phyloP scores from a whole-genome alignment of 92 coral and sea anemone species.

The Phenganax marumi region DNA sequence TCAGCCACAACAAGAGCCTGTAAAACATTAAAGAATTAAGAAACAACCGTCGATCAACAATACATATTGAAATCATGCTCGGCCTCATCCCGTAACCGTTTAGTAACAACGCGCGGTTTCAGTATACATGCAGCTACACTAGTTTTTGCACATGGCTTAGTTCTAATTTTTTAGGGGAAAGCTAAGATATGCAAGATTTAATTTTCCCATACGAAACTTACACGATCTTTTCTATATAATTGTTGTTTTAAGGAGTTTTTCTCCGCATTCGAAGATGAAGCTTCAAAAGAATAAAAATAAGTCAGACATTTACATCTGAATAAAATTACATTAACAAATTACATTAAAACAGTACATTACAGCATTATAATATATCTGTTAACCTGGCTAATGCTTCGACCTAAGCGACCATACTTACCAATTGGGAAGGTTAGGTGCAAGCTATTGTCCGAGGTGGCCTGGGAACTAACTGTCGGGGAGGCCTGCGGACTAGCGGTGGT shows the following conservation, averaged over 20 bases:
- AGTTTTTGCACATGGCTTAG: not conserved
- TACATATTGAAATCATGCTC: not conserved
- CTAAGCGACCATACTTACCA: too few species aligned
- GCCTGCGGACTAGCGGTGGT: too few species aligned
- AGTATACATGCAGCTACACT: not conserved
- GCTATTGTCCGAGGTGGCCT: too few species aligned
- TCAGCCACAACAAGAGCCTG: conserved; percentile 90
- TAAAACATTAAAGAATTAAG: not conserved
- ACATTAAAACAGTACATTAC: not conserved
- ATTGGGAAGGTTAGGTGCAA: too few species aligned
- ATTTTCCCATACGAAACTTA: conserved; percentile 43
- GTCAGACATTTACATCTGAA: not conserved
- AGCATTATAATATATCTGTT: too few species aligned
- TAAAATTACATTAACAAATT: not conserved
- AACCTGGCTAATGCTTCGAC: too few species aligned
- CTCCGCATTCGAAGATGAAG: conserved; percentile 60
- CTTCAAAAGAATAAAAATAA: not conserved
- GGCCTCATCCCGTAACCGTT: too few species aligned
- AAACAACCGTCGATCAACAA: not conserved
- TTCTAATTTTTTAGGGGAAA: too few species aligned
- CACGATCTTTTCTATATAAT: conserved; percentile 78
- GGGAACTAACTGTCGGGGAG: too few species aligned
- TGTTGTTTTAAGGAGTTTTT: conserved; percentile 74
- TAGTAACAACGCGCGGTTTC: not conserved
- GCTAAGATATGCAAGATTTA: not conserved